Evolutionary conservation across 2,888 invertebrate genomes (phyloP).

Genomic region (Stratiomys singularior): DNA sequence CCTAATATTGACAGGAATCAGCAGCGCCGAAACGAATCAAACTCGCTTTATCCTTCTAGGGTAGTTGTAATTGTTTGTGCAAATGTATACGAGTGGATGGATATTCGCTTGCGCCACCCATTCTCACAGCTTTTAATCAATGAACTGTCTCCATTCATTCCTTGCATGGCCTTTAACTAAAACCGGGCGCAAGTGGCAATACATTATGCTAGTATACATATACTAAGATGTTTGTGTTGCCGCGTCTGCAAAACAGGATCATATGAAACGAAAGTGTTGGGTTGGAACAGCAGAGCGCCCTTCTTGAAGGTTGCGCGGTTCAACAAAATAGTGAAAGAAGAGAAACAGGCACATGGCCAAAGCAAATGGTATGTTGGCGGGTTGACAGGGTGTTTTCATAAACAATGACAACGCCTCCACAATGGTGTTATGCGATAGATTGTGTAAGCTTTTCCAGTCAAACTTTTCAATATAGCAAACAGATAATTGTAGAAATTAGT

Average conservation of each 20-base stretch:
- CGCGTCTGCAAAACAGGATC: too few relatives aligned
- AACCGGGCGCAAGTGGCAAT: conserved; percentile 25
- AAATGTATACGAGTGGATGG: neutral
- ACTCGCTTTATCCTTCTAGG: neutral
- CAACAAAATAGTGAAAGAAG: conserved; percentile 1
- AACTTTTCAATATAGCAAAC: conserved; percentile 6
- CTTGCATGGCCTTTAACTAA: conserved; percentile 50
- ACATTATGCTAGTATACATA: neutral
- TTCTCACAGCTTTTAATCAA: conserved; percentile 52
- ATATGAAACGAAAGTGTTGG: conserved; percentile 7
- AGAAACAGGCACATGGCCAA: neutral
- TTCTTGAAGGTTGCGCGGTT: conserved; percentile 12
- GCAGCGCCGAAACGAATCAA: conserved; percentile 3
- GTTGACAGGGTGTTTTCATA: conserved; percentile 1
- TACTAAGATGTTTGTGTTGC: too few relatives aligned
- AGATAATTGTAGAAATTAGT: conserved; percentile 19
- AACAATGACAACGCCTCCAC: conserved; percentile 30
- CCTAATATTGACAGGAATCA: neutral
- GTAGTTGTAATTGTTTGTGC: neutral
- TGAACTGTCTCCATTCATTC: conserved; percentile 54
- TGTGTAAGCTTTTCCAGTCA: neutral
- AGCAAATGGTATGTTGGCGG: neutral
- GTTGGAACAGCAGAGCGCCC: conserved; percentile 8
- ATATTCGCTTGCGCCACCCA: conserved; percentile 23
- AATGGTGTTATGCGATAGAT: neutral